Evolutionary conservation across 2,797 vertebrate species (phyloP), one percentile per base, ranked within the genome.

Genomic region (Mastacembelus armatus): DNA sequence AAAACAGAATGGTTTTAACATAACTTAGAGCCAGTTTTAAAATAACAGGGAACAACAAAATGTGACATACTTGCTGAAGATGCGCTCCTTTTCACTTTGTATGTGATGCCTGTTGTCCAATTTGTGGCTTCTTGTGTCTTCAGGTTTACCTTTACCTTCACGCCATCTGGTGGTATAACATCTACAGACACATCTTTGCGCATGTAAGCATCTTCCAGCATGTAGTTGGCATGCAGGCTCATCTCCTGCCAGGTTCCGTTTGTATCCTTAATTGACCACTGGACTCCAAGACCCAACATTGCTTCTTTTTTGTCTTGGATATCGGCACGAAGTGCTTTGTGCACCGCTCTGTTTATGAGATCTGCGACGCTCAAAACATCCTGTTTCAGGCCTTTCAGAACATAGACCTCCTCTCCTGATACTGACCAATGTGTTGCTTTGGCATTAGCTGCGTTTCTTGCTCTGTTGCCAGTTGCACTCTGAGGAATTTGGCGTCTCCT

Each of bases 381-480:
- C 42, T 91, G 89, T 32, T 76, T 87, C 1, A 92, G 64, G 45
- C 89, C 90, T 39, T 26, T 77, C 32, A 91, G 76, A 1, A 89
- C 24, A 0, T 71, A 85, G 7, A 66, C 24, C 0, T 75, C 63
- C n/a, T 29, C 36, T 2, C 22, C 51, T 40, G 74, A 75, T 12
- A 22, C 61, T 0, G 52, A 18, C 3, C 1, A 33, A 16, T 9
- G n/a, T 59, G 47, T 18, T 4, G 8, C 40, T 16, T n/a, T 43
- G 7, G 24, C n/a, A 39, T 50, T 16, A 32, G 22, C 45, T 26
- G 0, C 0, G 10, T 32, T 59, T 44, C 44, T 58, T 16, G 27
- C 26, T 0, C 55, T 19, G 73, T 8, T 57, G 2, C 16, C 26
- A 30, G 11, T 35, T 9, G 4, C 9, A 9, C n/a, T 29, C 4